A percentile compares a stretch with the other conserved stretches of the same genome.
These are phyloP conservation scores for Chrysogorgia sp. DNA, from an alignment of 92 coral and sea anemone genomes.

Conservation along the genomic window DNA sequence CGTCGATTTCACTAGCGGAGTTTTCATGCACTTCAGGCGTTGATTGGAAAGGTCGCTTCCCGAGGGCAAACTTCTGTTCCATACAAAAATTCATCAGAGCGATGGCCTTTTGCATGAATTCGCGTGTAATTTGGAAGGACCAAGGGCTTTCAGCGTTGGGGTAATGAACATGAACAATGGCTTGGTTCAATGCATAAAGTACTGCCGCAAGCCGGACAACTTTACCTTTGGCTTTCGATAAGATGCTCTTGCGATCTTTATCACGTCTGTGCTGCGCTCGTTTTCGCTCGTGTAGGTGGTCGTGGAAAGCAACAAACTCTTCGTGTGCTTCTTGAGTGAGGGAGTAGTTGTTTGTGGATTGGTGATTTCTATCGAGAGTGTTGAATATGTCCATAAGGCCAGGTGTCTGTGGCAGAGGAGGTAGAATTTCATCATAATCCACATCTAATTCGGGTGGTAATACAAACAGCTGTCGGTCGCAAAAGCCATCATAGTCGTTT, in stretches of 20 bases:
- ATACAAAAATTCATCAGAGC: slow-evolving; percentile 62
- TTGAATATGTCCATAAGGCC: not conserved
- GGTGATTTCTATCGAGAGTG: not conserved
- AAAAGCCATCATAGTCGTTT: slow-evolving; percentile 65
- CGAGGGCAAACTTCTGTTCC: slow-evolving; percentile 65
- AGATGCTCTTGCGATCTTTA: too few species aligned
- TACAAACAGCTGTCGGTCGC: slow-evolving; percentile 64
- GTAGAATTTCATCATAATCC: too few species aligned
- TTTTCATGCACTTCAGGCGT: not conserved
- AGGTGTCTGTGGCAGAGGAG: not conserved
- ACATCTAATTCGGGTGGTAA: too few species aligned
- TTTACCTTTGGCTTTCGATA: slow-evolving; percentile 68
- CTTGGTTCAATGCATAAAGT: too few species aligned
- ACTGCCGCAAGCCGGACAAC: slow-evolving; percentile 43
- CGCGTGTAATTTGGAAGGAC: slow-evolving; percentile 39
- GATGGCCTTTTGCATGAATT: slow-evolving; percentile 4
- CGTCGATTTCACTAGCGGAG: not conserved
- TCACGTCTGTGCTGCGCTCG: too few species aligned
- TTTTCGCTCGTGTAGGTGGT: too few species aligned
- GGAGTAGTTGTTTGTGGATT: too few species aligned
- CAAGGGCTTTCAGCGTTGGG: not conserved
- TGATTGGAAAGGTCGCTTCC: slow-evolving; percentile 20
- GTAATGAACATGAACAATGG: not conserved
- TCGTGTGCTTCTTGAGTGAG: slow-evolving; percentile 11
- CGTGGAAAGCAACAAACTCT: slow-evolving; percentile 38